These are phyloP conservation scores for Mantis religiosa DNA, from an alignment of 2,888 invertebrate genomes.

Conservation along the genomic window DNA sequence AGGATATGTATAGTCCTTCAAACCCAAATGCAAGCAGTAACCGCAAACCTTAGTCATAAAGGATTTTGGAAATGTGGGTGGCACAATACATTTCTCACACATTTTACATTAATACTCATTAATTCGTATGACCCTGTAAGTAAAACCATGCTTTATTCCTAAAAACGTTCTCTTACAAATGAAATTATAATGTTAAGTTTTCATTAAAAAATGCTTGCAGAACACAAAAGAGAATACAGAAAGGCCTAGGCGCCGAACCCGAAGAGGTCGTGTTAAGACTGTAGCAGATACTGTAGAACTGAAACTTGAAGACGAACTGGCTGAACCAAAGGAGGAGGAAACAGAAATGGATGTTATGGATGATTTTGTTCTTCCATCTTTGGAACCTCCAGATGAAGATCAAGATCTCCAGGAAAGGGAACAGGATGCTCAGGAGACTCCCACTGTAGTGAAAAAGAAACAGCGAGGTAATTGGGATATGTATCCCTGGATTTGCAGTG, in stretches of 20 bases:
- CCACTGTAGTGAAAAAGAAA: slow-evolving; percentile 20
- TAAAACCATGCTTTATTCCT: too few relatives aligned
- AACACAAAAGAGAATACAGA: not conserved
- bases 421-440: slow-evolving; percentile 14
- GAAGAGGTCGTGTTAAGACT: not conserved
- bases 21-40: too few relatives aligned
- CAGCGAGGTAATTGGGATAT: slow-evolving; percentile 28
- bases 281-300: not conserved
- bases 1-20: too few relatives aligned
- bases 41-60: too few relatives aligned
- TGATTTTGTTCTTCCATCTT: not conserved
- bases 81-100: too few relatives aligned
- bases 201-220: not conserved
- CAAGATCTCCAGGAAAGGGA: slow-evolving; percentile 12
- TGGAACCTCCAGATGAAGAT: slow-evolving; percentile 4
- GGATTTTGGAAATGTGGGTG: too few relatives aligned
- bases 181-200: too few relatives aligned
- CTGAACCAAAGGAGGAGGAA: not conserved
- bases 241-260: not conserved
- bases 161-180: too few relatives aligned
- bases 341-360: not conserved
- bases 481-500: slow-evolving; percentile 35
- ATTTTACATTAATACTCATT: too few relatives aligned
- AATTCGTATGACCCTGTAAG: too few relatives aligned
- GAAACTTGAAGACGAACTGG: not conserved